phyloP scores from a whole-genome alignment of 1,140 invertebrate genomes.

The Drosophila ogumai region DNA sequence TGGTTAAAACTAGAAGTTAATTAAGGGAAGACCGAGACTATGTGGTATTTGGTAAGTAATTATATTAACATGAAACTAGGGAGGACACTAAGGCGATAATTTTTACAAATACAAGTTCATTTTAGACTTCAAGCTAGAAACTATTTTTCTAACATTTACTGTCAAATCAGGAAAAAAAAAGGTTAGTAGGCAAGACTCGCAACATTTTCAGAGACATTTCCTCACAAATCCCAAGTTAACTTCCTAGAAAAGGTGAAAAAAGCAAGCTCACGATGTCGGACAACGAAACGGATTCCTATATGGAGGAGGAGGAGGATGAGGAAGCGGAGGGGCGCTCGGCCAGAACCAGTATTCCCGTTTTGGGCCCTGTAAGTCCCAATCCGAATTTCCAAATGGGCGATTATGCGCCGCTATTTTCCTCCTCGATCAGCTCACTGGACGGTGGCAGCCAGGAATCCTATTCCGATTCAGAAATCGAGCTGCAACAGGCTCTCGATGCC shows the following conservation, averaged over 20 bases:
- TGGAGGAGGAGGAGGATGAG: neutral
- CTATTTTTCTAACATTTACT: too few relatives aligned
- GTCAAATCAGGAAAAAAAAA: neutral
- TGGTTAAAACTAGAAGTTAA: conserved; percentile 3
- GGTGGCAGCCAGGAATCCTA: neutral
- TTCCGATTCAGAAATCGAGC: conserved; percentile 7
- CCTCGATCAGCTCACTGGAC: conserved; percentile 11
- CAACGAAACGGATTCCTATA: neutral
- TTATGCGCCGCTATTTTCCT: neutral
- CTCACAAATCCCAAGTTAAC: neutral
- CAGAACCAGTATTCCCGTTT: neutral
- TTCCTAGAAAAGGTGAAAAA: neutral
- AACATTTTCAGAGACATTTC: neutral
- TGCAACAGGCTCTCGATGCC: neutral
- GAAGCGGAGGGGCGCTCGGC: neutral
- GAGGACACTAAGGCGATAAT: neutral
- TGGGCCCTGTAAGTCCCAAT: conserved; percentile 7
- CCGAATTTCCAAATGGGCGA: neutral
- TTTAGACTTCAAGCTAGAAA: neutral
- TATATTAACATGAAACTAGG: too few relatives aligned
- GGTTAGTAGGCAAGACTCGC: neutral
- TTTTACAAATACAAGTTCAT: neutral
- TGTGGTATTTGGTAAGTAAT: neutral
- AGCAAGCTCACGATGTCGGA: conserved; percentile 1
- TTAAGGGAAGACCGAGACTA: neutral